Evolutionary conservation across 2,888 invertebrate species (phyloP).

Genomic region (Stenodera caucasica): DNA sequence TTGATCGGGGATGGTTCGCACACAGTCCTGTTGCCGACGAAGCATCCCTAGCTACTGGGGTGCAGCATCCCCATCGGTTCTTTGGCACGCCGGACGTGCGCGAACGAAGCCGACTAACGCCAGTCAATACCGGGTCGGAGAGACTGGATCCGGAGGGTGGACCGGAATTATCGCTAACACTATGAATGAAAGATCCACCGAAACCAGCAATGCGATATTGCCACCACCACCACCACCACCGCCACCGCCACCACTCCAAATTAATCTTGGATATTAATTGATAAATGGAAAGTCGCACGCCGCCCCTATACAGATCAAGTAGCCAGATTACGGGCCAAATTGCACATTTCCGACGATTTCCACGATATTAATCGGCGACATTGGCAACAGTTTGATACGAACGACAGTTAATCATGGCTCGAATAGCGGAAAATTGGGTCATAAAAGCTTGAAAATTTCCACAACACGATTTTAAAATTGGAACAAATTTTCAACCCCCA

Average conservation of each 20-base stretch:
- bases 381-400: not conserved
- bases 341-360: constrained; percentile 7
- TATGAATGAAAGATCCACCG: constrained; percentile 36
- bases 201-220: constrained; percentile 25
- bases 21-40: constrained; percentile 31
- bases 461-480: no score
- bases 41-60: constrained; percentile 52
- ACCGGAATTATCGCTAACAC: constrained; percentile 41
- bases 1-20: constrained; percentile 11
- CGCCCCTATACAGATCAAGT: not conserved
- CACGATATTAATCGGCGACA: not conserved
- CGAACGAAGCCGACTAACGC: constrained; percentile 46
- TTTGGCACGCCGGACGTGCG: constrained; percentile 44
- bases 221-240: constrained; percentile 4
- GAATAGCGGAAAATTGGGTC: not conserved
- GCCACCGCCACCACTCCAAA: not conserved
- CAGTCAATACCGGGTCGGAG: constrained; percentile 52
- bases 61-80: constrained; percentile 50
- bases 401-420: not conserved
- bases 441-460: not conserved
- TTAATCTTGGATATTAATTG: constrained; percentile 10
- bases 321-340: not conserved
- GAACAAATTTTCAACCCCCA: no score
- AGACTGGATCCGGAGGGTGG: constrained; percentile 45
- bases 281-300: constrained; percentile 10